These are phyloP conservation scores for Nanorana parkeri DNA, from an alignment of 2,113 vertebrate genomes.

Conservation along the genomic window DNA sequence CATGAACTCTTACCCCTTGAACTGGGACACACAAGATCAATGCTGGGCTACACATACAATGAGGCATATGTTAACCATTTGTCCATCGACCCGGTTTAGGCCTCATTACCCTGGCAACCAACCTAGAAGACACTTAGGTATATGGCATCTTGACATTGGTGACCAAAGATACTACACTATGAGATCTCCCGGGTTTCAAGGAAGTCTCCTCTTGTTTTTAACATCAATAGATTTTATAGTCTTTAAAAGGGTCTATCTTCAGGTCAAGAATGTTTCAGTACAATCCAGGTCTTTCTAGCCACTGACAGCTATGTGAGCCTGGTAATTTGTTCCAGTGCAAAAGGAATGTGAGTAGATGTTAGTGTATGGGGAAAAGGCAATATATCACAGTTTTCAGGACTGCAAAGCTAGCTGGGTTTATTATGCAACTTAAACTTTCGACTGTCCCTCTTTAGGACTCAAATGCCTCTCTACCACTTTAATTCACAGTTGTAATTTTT, in stretches of 20 bases:
- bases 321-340: constrained; percentile 38
- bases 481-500: too few species aligned
- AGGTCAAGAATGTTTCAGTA: constrained; percentile 51
- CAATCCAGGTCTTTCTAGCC: constrained; percentile 21
- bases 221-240: constrained; percentile 40
- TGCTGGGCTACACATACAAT: constrained; percentile 52
- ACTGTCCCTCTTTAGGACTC: too few species aligned
- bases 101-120: constrained; percentile 58
- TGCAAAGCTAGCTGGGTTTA: background rate
- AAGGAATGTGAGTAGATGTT: background rate
- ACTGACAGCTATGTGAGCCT: constrained; percentile 33
- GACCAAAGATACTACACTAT: constrained; percentile 18
- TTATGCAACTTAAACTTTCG: too few species aligned
- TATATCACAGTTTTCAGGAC: constrained; percentile 18
- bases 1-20: constrained; percentile 65
- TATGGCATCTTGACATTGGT: constrained; percentile 22
- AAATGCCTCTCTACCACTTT: too few species aligned
- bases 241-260: constrained; percentile 39
- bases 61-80: constrained; percentile 56
- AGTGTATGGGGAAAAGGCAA: constrained; percentile 3
- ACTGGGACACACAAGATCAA: constrained; percentile 57
- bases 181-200: constrained; percentile 22
- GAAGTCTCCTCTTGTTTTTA: constrained; percentile 30
- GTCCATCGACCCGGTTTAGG: constrained; percentile 50
- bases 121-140: constrained; percentile 48